phyloP scores from a whole-genome alignment of 1,140 invertebrate genomes.

The Acromyrmex heyeri region DNA sequence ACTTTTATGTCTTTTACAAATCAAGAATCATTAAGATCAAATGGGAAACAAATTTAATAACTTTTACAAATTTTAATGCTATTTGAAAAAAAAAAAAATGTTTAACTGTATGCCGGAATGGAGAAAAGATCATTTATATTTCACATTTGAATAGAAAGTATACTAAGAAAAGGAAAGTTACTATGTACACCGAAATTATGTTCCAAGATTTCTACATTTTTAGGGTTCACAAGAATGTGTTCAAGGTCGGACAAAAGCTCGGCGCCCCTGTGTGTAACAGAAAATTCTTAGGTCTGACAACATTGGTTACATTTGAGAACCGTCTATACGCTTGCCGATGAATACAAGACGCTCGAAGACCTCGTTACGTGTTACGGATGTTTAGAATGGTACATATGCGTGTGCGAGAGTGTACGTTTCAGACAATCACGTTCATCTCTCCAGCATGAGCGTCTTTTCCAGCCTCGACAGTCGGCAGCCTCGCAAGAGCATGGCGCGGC shows the following conservation, averaged over 20 bases:
- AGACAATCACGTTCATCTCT: constrained; percentile 72
- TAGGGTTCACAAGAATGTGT: neutral
- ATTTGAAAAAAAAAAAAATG: neutral
- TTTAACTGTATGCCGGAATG: neutral
- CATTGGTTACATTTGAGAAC: constrained; percentile 57
- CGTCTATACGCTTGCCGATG: constrained; percentile 55
- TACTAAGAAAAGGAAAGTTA: neutral
- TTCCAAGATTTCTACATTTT: neutral
- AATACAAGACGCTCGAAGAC: constrained; percentile 71
- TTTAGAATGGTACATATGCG: constrained; percentile 73
- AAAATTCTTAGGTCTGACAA: constrained; percentile 42
- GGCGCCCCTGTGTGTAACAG: neutral
- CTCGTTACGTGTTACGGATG: constrained; percentile 77
- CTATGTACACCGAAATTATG: neutral
- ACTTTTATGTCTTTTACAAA: neutral
- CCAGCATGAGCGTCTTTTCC: constrained; percentile 53
- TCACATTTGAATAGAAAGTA: neutral
- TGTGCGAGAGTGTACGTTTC: constrained; percentile 58
- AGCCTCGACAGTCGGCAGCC: constrained; percentile 63
- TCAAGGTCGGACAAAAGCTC: constrained; percentile 3
- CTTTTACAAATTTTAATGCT: neutral
- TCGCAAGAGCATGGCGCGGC: constrained; percentile 70
- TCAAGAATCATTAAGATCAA: neutral
- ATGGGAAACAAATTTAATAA: neutral
- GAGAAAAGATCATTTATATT: neutral